Conservation (phyloP, 35 echinoderm and acorn worm species). For the Apostichopus californicus region DNA sequence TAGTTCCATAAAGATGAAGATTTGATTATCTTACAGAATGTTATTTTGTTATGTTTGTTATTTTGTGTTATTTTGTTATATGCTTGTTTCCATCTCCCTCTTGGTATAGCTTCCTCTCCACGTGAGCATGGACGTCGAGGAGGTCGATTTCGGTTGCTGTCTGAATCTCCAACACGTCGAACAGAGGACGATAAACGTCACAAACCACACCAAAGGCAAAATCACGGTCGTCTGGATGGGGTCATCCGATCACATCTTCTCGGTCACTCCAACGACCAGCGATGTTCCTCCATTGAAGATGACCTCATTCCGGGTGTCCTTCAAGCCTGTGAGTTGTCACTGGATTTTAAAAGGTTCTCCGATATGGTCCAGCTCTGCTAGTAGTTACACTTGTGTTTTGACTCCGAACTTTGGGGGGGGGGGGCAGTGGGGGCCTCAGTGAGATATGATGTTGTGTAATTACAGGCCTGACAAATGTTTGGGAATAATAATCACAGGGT, state of each 20-base stretch:
- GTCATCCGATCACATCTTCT: slow-evolving; percentile 68
- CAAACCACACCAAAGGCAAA: slow-evolving; percentile 97
- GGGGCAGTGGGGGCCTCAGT: too few species aligned
- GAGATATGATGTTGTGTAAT: too few species aligned
- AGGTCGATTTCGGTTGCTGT: slow-evolving; percentile 88
- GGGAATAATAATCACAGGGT: too few species aligned
- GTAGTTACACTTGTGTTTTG: too few species aligned
- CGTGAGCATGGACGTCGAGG: slow-evolving; percentile 77
- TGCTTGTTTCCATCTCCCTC: not conserved
- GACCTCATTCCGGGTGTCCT: slow-evolving; percentile 87
- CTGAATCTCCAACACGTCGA: slow-evolving; percentile 65
- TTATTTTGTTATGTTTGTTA: too few species aligned
- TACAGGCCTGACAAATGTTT: too few species aligned
- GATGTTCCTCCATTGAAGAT: slow-evolving; percentile 98
- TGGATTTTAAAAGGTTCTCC: not conserved
- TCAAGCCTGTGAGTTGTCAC: slow-evolving; percentile 88
- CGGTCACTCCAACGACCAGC: slow-evolving; percentile 64
- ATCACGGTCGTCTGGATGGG: slow-evolving; percentile 94
- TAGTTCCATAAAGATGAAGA: too few species aligned
- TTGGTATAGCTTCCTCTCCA: slow-evolving; percentile 67
- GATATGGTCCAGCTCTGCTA: not conserved
- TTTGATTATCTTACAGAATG: too few species aligned
- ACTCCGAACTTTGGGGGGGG: too few species aligned
- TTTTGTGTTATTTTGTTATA: not conserved
- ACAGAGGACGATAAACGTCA: slow-evolving; percentile 87